Evolutionary conservation across 1,140 invertebrate genomes (phyloP).

Genomic region (Potamilus streckersoni): DNA sequence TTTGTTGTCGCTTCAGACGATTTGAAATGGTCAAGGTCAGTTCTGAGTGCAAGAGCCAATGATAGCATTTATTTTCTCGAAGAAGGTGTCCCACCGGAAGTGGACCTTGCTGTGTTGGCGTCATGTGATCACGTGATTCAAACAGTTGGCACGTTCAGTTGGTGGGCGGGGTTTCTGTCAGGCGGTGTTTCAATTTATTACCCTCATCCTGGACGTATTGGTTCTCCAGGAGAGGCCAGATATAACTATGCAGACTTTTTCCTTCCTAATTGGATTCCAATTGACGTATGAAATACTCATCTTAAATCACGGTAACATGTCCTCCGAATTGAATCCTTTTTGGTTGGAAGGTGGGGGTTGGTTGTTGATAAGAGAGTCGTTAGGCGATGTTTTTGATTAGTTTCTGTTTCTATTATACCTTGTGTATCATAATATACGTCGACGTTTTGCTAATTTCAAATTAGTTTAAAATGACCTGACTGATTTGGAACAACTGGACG

Average conservation of each 20-base stretch:
- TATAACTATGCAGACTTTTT: constrained; percentile 33
- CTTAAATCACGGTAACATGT: too few relatives aligned
- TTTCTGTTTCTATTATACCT: too few relatives aligned
- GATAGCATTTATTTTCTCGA: constrained; percentile 13
- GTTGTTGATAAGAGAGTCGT: too few relatives aligned
- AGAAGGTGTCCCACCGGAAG: constrained; percentile 11
- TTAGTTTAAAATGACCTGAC: too few relatives aligned
- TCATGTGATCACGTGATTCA: constrained; percentile 54
- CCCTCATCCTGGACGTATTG: constrained; percentile 23
- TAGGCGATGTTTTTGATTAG: too few relatives aligned
- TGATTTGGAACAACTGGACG: too few relatives aligned
- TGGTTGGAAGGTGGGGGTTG: too few relatives aligned
- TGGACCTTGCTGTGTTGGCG: constrained; percentile 52
- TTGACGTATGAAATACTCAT: too few relatives aligned
- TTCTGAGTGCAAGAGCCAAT: neutral
- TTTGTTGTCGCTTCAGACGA: constrained; percentile 41
- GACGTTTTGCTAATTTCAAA: too few relatives aligned
- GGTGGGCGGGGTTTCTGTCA: constrained; percentile 53
- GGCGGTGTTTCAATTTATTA: constrained; percentile 50
- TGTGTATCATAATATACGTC: too few relatives aligned
- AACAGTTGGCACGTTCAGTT: constrained; percentile 47
- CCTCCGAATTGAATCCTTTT: too few relatives aligned
- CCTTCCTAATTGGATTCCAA: constrained; percentile 28
- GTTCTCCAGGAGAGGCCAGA: constrained; percentile 6
- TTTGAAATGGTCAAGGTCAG: constrained; percentile 20